Percentiles rank a stretch among this genome's conserved stretches.
phyloP scores from a whole-genome alignment of 2,888 invertebrate genomes.

The Drosophila colorata region DNA sequence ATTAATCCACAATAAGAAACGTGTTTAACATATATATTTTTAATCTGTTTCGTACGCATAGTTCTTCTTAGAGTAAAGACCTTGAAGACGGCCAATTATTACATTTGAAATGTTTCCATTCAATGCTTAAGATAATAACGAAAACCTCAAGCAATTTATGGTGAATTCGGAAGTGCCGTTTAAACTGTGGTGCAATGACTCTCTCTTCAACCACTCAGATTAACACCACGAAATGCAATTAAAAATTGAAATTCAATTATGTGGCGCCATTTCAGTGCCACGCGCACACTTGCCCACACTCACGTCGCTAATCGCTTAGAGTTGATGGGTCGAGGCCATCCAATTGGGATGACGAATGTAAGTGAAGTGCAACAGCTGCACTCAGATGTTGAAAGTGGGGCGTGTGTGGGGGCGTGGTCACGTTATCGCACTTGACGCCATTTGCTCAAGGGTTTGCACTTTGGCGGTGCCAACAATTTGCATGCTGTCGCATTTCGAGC shows the following conservation, averaged over 20 bases:
- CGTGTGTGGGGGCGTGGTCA: constrained; percentile 38
- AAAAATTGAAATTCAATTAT: constrained; percentile 58
- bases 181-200: not conserved
- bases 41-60: too few species aligned
- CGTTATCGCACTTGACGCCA: constrained; percentile 75
- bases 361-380: constrained; percentile 25
- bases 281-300: constrained; percentile 4
- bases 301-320: constrained; percentile 40
- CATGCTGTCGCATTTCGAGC: constrained; percentile 59
- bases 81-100: too few species aligned
- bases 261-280: constrained; percentile 15
- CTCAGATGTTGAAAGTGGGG: not conserved
- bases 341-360: constrained; percentile 29
- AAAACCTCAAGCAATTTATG: not conserved
- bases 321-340: constrained; percentile 29
- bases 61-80: too few species aligned
- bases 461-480: constrained; percentile 71
- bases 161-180: not conserved
- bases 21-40: too few species aligned
- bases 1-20: too few species aligned
- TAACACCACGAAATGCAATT: constrained; percentile 38
- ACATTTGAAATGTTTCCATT: not conserved
- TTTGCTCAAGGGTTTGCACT: constrained; percentile 77
- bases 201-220: constrained; percentile 4
- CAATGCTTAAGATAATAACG: not conserved